These are phyloP conservation scores for Formica selysi DNA, from an alignment of 1,140 invertebrate species.

Conservation along the genomic window DNA sequence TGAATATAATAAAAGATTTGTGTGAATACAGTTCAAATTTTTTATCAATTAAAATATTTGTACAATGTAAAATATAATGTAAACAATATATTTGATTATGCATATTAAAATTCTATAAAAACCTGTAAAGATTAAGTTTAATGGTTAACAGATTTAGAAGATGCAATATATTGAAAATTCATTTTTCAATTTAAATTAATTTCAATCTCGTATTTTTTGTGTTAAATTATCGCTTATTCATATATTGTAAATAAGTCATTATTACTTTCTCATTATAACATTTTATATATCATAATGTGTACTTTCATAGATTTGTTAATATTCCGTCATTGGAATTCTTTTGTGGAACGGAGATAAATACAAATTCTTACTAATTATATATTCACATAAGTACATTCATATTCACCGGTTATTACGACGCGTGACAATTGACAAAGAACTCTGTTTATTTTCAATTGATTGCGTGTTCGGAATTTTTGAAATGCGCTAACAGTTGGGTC, in stretches of 20 bases:
- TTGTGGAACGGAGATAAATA: constrained; percentile 9
- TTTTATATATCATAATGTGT: not conserved
- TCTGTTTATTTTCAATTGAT: constrained; percentile 72
- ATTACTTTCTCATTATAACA: constrained; percentile 19
- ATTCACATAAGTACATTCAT: constrained; percentile 64
- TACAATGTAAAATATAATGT: not conserved
- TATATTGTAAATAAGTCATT: not conserved
- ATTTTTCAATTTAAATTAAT: not conserved
- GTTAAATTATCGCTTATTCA: not conserved
- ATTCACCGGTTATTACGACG: constrained; percentile 44
- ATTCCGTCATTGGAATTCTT: constrained; percentile 2
- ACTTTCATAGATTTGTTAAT: not conserved
- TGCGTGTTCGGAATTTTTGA: constrained; percentile 74
- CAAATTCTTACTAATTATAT: constrained; percentile 52
- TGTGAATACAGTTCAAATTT: not conserved
- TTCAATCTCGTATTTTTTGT: constrained; percentile 8
- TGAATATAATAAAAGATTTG: constrained; percentile 1
- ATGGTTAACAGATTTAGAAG: not conserved
- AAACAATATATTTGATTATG: not conserved
- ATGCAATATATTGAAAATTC: not conserved
- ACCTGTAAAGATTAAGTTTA: not conserved
- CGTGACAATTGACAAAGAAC: constrained; percentile 45
- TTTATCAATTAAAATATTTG: not conserved
- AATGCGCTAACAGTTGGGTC: constrained; percentile 69
- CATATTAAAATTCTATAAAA: not conserved